Evolutionary conservation across 2,113 vertebrate genomes (phyloP).

Genomic region (Vombatus ursinus): DNA sequence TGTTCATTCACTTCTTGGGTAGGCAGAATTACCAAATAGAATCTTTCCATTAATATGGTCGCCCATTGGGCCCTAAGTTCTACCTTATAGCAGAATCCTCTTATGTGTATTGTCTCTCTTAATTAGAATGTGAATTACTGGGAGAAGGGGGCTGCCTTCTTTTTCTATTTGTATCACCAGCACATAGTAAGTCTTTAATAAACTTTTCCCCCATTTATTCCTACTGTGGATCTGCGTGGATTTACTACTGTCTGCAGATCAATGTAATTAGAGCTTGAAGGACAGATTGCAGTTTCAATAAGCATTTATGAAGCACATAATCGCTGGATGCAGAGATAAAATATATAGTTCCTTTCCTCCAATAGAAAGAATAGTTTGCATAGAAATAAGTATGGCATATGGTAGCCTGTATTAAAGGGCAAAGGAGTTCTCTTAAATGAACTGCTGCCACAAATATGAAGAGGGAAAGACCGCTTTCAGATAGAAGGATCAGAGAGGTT

Average conservation of each 20-base stretch:
- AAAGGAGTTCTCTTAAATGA: not conserved
- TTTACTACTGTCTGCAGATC: not conserved
- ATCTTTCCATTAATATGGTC: not conserved
- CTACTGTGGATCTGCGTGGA: not conserved
- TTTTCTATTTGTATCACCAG: not conserved
- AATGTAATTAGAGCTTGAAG: not conserved
- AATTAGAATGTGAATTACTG: not conserved
- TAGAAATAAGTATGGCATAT: not conserved
- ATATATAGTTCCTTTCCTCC: not conserved
- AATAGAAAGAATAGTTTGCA: not conserved
- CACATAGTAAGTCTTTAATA: not conserved
- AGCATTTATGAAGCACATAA: not conserved
- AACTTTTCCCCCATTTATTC: not conserved
- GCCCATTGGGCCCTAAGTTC: not conserved
- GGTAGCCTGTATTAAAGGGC: not conserved
- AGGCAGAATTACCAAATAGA: not conserved
- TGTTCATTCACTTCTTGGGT: not conserved
- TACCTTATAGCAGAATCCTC: not conserved
- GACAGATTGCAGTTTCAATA: not conserved
- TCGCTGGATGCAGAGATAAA: not conserved
- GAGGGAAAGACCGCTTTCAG: not conserved
- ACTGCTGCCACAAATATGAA: not conserved
- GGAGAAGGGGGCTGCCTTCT: not conserved
- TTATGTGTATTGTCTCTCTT: not conserved
- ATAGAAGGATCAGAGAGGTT: not conserved